These are phyloP conservation scores for Lampropteryx suffumata DNA, from an alignment of 2,888 invertebrate genomes.

Conservation along the genomic window DNA sequence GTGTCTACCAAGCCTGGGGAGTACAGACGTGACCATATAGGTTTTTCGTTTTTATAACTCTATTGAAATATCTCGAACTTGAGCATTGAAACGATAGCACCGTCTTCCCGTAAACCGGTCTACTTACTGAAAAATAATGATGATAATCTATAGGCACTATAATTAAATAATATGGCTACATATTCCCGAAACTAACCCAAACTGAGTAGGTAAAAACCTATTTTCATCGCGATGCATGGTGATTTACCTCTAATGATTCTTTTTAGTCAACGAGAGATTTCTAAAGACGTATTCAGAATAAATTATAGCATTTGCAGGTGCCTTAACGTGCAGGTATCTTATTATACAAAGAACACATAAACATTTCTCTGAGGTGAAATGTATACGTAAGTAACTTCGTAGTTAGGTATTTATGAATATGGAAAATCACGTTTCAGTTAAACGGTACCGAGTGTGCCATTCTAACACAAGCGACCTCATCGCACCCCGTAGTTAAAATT, in stretches of 20 bases:
- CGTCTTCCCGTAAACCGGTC: too few species aligned
- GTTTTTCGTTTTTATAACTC: too few species aligned
- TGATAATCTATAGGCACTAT: too few species aligned
- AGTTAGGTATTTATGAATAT: conserved; percentile 42
- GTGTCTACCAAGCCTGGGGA: too few species aligned
- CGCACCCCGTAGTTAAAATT: conserved; percentile 24
- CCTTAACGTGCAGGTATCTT: conserved; percentile 31
- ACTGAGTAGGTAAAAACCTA: too few species aligned
- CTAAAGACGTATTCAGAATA: conserved; percentile 44
- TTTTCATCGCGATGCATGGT: conserved; percentile 31
- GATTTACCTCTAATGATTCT: conserved; percentile 40
- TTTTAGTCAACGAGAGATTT: conserved; percentile 37
- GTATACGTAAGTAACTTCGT: conserved; percentile 9
- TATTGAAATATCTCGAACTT: too few species aligned
- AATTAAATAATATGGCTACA: too few species aligned
- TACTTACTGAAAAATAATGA: too few species aligned
- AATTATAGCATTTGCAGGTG: conserved; percentile 46
- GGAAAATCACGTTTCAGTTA: conserved; percentile 39
- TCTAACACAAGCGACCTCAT: conserved; percentile 23
- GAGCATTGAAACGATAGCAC: too few species aligned
- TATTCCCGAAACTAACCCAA: too few species aligned
- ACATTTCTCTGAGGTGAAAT: conserved; percentile 37
- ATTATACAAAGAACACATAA: conserved; percentile 28
- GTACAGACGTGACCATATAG: too few species aligned
- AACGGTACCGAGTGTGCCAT: conserved; percentile 26